A percentile compares a stretch with the other conserved stretches of the same genome.
These are phyloP conservation scores for Sarcophaga rosellei DNA, from an alignment of 2,888 invertebrate genomes.

Conservation along the genomic window DNA sequence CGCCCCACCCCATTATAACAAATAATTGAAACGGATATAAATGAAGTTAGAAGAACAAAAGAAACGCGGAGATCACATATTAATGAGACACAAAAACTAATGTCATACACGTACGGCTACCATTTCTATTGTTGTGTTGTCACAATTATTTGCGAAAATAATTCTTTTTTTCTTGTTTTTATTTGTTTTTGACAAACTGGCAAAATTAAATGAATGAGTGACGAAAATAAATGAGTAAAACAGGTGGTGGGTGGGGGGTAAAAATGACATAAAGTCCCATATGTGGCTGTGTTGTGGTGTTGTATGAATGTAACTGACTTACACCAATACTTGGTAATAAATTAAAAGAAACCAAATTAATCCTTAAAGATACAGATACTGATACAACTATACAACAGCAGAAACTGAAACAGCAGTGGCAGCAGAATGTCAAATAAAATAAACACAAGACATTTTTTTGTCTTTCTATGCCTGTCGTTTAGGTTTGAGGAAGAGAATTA, in stretches of 20 bases:
- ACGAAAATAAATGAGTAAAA: background rate
- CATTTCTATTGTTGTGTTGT: slow-evolving; percentile 14
- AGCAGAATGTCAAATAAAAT: slow-evolving; percentile 30
- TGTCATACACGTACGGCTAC: slow-evolving; percentile 56
- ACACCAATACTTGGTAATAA: slow-evolving; percentile 49
- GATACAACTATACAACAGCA: slow-evolving; percentile 18
- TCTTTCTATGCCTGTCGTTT: too few relatives aligned
- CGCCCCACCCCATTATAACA: slow-evolving; percentile 48
- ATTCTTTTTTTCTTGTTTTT: too few relatives aligned
- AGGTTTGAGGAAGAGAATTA: too few relatives aligned
- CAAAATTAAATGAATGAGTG: background rate
- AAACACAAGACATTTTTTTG: background rate
- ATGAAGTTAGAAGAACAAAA: slow-evolving; percentile 36
- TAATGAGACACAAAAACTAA: slow-evolving; percentile 51
- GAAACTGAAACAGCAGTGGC: background rate
- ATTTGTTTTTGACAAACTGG: too few relatives aligned
- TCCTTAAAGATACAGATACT: slow-evolving; percentile 23
- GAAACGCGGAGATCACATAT: slow-evolving; percentile 39
- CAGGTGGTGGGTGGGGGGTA: background rate
- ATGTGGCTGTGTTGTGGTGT: background rate
- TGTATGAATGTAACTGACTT: slow-evolving; percentile 39
- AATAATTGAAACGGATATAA: slow-evolving; percentile 61
- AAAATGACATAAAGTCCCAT: background rate
- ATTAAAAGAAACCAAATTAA: slow-evolving; percentile 65
- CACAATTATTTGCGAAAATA: slow-evolving; percentile 49